Base-by-base conservation (phyloP, 2,888 invertebrate genomes). In the Leucania comma region DNA sequence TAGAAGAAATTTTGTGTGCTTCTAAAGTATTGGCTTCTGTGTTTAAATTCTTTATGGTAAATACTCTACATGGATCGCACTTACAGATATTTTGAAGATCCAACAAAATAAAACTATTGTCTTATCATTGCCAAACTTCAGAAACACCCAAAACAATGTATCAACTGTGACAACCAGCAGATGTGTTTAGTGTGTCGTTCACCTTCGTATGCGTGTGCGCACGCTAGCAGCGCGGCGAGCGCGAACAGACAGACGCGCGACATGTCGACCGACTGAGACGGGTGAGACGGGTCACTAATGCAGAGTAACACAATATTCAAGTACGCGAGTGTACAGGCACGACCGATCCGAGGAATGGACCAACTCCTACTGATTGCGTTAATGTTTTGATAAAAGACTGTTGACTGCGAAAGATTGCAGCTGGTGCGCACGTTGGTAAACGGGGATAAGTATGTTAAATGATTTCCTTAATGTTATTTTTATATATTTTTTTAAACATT, bases 361-460 rank as follows among this genome's bases (percentile, higher is more conserved):
- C 64, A 56, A 61, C 57, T 73, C 35, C 58, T 62, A 81, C 81
- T 78, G 56, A 72, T 68, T 83, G 68, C 72, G 85, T 82, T 88
- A 87, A 87, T 86, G 83, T 70, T 81, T 82, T 86, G 92, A 93
- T 93, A 93, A 92, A 85, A 87, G 91, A 87, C 79, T 92, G 83
- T 92, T 91, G 90, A 91, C 90, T 90, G 92, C 89, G 78, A 91
- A 91, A 87, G 86, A 87, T 88, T 86, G 83, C 87, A 76, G 78
- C 81, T 72, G 60, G 82, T 72, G 65, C 60, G 60, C 61, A 42
- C 57, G 74, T 67, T 60, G 35, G 76, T 26, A 61, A 72, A 72
- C 63, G 32, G 61, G 68, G 22, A 68, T 67, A 75, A 61, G 63
- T 62, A 22, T 17, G 14, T 29, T 53, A 60, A 29, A 38, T 24